A percentile compares a stretch with the other conserved stretches of the same genome.
Evolutionary conservation across 2,797 vertebrate genomes (phyloP).

Genomic region (Danio choprae): DNA sequence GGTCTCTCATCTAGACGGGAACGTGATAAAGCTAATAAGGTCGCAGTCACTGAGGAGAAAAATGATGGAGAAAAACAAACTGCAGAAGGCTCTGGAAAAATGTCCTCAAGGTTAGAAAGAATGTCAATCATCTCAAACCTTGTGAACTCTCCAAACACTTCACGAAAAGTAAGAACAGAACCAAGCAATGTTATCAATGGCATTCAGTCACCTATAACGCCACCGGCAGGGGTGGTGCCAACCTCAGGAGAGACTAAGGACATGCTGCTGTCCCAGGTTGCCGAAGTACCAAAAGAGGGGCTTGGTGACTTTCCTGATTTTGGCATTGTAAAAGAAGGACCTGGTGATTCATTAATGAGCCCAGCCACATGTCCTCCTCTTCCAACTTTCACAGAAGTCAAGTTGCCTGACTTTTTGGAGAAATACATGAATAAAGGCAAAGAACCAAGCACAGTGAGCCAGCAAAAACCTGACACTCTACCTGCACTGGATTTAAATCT

Average conservation of each 20-base stretch:
- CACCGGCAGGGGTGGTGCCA: conserved; percentile 41
- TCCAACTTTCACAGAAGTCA: conserved; percentile 75
- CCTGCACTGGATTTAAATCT: conserved; percentile 59
- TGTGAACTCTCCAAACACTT: conserved; percentile 69
- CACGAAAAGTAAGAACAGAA: conserved; percentile 65
- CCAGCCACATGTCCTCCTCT: conserved; percentile 63
- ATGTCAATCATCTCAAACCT: conserved; percentile 91
- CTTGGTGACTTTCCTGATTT: conserved; percentile 50
- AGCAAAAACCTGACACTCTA: conserved; percentile 53
- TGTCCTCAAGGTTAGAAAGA: conserved; percentile 86
- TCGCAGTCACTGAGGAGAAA: conserved; percentile 56
- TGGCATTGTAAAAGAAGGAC: conserved; percentile 37
- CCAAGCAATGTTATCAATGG: conserved; percentile 45
- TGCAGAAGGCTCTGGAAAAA: conserved; percentile 72
- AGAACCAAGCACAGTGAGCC: conserved; percentile 60
- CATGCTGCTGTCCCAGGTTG: conserved; percentile 55
- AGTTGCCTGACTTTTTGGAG: conserved; percentile 80
- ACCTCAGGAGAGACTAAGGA: conserved; percentile 48
- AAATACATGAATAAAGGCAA: conserved; percentile 78
- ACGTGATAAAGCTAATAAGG: conserved; percentile 62
- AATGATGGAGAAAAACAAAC: conserved; percentile 64
- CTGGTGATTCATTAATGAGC: conserved; percentile 63
- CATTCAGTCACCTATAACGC: conserved; percentile 37
- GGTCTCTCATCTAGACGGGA: conserved; percentile 65
- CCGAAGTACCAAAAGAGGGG: conserved; percentile 46